Conservation (phyloP, 2,888 invertebrate genomes). For the Keiferia lycopersicella region DNA sequence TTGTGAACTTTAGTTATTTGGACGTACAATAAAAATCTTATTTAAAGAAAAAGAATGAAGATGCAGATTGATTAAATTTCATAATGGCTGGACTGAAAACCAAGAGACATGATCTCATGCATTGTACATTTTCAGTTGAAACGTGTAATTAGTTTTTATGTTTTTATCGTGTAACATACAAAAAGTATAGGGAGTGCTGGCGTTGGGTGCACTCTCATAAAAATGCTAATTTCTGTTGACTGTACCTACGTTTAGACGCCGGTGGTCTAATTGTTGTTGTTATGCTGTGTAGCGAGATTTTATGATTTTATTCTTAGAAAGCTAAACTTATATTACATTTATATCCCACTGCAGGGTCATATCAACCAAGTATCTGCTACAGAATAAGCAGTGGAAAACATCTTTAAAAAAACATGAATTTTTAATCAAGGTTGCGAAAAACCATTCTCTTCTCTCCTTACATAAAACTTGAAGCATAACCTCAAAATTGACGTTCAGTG, state of each 20-base stretch:
- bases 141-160: no score
- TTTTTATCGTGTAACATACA: background rate
- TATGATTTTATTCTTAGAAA: background rate
- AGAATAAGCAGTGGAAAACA: no score
- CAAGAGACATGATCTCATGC: no score
- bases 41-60: no score
- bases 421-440: background rate
- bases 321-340: no score
- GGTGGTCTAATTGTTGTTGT: background rate
- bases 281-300: background rate
- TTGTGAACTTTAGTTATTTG: no score
- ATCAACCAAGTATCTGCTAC: no score
- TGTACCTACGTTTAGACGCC: slow-evolving; percentile 11
- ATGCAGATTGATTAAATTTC: no score
- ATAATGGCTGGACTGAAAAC: no score
- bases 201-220: slow-evolving; percentile 34
- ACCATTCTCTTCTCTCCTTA: background rate
- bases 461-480: background rate
- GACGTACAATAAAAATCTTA: no score
- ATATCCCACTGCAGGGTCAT: no score
- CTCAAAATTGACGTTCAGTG: background rate
- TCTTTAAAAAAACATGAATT: background rate
- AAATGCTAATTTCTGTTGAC: slow-evolving; percentile 36
- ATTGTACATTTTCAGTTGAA: no score
- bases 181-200: background rate